These are phyloP conservation scores for Lateolabrax maculatus DNA, from an alignment of 2,797 vertebrate species.

Conservation along the genomic window DNA sequence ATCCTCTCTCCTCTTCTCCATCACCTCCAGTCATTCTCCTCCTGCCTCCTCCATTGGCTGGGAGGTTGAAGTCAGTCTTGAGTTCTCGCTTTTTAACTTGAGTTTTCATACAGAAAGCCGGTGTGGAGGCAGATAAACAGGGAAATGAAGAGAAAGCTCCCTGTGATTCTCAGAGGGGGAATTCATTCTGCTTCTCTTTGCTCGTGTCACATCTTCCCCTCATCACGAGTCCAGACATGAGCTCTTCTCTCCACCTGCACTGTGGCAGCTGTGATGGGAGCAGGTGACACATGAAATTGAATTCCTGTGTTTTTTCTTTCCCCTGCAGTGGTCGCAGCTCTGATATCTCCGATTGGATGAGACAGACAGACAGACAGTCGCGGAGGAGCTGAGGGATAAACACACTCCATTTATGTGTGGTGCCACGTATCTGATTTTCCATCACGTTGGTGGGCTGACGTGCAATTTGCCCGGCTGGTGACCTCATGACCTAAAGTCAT, in stretches of 20 bases:
- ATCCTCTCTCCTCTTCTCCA: neutral
- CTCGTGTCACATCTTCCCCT: slow-evolving; percentile 20
- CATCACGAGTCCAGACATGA: slow-evolving; percentile 34
- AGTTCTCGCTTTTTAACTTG: slow-evolving; percentile 31
- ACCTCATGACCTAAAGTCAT: neutral
- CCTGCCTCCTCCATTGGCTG: neutral
- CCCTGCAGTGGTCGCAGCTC: slow-evolving; percentile 33
- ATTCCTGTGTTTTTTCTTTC: slow-evolving; percentile 19
- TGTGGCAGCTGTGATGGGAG: slow-evolving; percentile 37
- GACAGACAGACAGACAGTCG: neutral
- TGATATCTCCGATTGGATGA: slow-evolving; percentile 26
- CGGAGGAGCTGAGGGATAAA: neutral
- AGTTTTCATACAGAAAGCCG: slow-evolving; percentile 1
- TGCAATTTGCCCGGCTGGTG: neutral
- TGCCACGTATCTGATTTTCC: slow-evolving; percentile 20
- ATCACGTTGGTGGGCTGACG: slow-evolving; percentile 1
- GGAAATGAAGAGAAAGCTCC: neutral
- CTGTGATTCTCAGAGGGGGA: neutral
- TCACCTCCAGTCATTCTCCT: neutral
- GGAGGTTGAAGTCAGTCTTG: neutral
- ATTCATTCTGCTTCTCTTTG: slow-evolving; percentile 2
- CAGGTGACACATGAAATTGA: slow-evolving; percentile 77
- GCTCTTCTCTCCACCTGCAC: slow-evolving; percentile 3
- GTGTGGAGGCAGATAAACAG: slow-evolving; percentile 16
- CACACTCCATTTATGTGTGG: neutral